phyloP scores from a whole-genome alignment of 1,140 invertebrate genomes.

The Phortica variegata region DNA sequence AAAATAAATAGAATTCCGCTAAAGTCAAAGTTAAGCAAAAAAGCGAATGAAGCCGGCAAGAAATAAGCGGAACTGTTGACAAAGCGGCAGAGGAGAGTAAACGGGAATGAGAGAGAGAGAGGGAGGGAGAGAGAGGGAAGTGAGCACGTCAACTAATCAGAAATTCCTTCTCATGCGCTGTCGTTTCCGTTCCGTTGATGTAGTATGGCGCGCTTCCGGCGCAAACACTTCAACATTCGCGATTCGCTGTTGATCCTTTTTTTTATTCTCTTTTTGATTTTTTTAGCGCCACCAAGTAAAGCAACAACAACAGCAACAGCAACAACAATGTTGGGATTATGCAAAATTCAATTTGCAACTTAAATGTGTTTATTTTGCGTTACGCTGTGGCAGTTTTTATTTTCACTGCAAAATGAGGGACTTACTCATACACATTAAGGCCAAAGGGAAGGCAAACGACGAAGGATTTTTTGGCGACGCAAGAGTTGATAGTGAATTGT shows the following conservation, averaged over 20 bases:
- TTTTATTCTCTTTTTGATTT: too few species aligned
- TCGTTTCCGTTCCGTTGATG: conserved; percentile 24
- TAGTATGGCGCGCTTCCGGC: too few species aligned
- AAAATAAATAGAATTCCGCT: conserved; percentile 52
- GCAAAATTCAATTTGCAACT: conserved; percentile 56
- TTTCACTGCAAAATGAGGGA: conserved; percentile 52
- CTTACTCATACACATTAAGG: conserved; percentile 26
- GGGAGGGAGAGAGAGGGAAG: background rate
- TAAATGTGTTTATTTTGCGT: conserved; percentile 57
- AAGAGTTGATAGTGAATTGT: conserved; percentile 17
- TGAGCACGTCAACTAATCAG: conserved; percentile 52
- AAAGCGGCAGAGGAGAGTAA: background rate
- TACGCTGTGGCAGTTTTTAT: conserved; percentile 55
- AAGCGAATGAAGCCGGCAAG: conserved; percentile 5
- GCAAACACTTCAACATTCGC: too few species aligned
- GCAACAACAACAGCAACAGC: conserved; percentile 20
- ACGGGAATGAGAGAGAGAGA: conserved; percentile 2
- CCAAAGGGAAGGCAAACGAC: conserved; percentile 13
- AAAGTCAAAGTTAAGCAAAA: conserved; percentile 48
- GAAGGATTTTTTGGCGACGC: background rate
- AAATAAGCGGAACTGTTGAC: conserved; percentile 1
- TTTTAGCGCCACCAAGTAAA: too few species aligned
- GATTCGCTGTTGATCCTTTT: too few species aligned
- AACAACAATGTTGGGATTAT: conserved; percentile 36
- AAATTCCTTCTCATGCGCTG: conserved; percentile 51